phyloP scores from a whole-genome alignment of 2,797 vertebrate species.

The Pseudomugil tenellus region DNA sequence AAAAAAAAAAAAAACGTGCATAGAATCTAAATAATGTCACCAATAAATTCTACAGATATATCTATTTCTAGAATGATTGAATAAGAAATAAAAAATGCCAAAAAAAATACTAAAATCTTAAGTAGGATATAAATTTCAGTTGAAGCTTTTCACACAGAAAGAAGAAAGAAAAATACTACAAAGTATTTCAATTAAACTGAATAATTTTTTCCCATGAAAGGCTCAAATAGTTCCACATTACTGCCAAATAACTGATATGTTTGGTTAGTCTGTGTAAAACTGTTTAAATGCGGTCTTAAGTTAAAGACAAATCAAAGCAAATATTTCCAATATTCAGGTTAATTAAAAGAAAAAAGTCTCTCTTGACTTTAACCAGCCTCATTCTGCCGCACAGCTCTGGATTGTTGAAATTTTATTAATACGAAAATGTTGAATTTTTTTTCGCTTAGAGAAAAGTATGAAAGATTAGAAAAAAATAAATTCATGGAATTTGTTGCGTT shows the following conservation, averaged over 20 bases:
- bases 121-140: no score
- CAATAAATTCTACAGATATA: neutral
- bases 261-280: conserved; percentile 14
- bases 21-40: neutral
- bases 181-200: neutral
- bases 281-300: conserved; percentile 3
- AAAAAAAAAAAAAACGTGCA: neutral
- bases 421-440: no score
- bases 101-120: neutral
- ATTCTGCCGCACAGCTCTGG: neutral
- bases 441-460: neutral
- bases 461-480: neutral
- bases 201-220: neutral
- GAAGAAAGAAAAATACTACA: neutral
- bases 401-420: no score
- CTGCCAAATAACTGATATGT: conserved; percentile 12
- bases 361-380: neutral
- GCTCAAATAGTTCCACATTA: no score
- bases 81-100: neutral
- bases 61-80: neutral
- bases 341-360: neutral
- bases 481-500: neutral
- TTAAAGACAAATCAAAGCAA: conserved; percentile 30
- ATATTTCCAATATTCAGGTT: neutral
- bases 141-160: neutral